These are phyloP conservation scores for Nymphalis polychloros DNA, from an alignment of 2,888 invertebrate species.

Conservation along the genomic window DNA sequence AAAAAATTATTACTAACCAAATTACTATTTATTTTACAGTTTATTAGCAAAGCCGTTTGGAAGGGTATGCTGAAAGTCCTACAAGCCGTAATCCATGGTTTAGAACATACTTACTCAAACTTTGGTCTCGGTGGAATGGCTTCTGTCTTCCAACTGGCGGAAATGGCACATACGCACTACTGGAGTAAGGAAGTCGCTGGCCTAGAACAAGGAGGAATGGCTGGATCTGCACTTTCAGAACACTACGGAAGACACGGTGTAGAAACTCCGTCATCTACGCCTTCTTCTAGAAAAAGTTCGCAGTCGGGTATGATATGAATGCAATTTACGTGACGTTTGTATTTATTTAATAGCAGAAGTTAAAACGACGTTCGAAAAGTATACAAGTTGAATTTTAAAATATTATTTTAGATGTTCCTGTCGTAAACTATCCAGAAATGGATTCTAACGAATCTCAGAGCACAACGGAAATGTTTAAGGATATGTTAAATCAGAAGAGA, in stretches of 20 bases:
- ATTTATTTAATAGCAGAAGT: not conserved
- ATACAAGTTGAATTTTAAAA: not conserved
- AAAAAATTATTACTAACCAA: too few relatives aligned
- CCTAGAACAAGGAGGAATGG: constrained; percentile 78
- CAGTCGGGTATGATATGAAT: constrained; percentile 76
- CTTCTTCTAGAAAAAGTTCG: constrained; percentile 86
- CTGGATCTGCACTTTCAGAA: constrained; percentile 63
- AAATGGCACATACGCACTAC: constrained; percentile 99
- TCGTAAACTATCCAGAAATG: constrained; percentile 83
- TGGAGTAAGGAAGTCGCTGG: constrained; percentile 93
- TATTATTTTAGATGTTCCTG: constrained; percentile 71
- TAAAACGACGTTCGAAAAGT: not conserved
- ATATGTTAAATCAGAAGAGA: constrained; percentile 95
- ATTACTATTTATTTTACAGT: constrained; percentile 77
- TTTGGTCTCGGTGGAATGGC: constrained; percentile 98
- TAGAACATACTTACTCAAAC: constrained; percentile 95
- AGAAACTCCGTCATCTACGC: constrained; percentile 65
- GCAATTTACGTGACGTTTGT: not conserved
- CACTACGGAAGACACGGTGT: constrained; percentile 56
- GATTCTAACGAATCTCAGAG: constrained; percentile 86
- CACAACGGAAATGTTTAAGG: constrained; percentile 95
- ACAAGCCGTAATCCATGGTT: constrained; percentile 93
- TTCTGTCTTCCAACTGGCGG: constrained; percentile 97
- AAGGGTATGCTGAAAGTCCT: constrained; percentile 98
- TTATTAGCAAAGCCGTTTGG: constrained; percentile 94